Evolutionary conservation across 2,888 invertebrate species (phyloP).

Genomic region (Chaitophorus viminalis): DNA sequence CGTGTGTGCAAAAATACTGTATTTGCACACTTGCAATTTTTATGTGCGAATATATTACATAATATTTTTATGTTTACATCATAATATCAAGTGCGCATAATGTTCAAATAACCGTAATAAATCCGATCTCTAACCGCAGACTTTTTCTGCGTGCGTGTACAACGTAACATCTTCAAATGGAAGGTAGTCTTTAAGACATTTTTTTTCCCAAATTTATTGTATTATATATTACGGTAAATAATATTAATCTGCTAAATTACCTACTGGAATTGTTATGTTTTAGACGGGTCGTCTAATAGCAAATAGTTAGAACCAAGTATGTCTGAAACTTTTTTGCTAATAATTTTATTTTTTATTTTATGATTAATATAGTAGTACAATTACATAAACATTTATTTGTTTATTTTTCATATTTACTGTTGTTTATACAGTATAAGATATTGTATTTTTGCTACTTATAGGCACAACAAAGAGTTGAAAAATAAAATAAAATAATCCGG

Average conservation of each 20-base stretch:
- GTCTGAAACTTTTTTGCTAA: neutral
- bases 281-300: neutral
- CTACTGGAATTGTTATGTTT: neutral
- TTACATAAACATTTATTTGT: no score
- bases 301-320: neutral
- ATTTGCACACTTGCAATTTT: neutral
- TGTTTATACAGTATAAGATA: no score
- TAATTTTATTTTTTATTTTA: neutral
- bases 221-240: neutral
- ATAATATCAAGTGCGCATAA: neutral
- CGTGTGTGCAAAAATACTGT: slow-evolving; percentile 37
- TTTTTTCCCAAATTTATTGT: neutral
- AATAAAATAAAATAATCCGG: no score
- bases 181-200: neutral
- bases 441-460: neutral
- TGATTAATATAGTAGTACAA: no score
- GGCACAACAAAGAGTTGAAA: neutral
- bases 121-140: neutral
- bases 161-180: neutral
- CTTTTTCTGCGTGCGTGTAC: neutral
- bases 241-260: neutral
- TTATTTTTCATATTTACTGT: no score
- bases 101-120: neutral
- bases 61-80: neutral
- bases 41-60: neutral